Base-by-base conservation (phyloP, 1,140 invertebrate species). In the Conus ventricosus region DNA sequence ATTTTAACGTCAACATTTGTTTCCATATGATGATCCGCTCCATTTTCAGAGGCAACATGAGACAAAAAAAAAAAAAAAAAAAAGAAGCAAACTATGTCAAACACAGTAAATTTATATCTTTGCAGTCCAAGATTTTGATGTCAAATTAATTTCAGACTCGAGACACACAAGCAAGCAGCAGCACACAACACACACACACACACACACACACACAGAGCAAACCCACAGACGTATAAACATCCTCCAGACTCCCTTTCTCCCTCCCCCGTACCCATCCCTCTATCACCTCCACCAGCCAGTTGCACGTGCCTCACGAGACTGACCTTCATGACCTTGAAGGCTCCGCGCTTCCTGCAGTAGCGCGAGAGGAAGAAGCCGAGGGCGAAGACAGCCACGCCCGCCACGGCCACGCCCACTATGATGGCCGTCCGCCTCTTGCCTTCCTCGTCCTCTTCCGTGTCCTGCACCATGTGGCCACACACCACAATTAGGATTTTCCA, bases 351-450 rank as follows among this genome's bases (percentile, higher is more conserved):
- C 76, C 60, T 88, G 84, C 87, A 89, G 55, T 83, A 80, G n/a
- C 90, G 85, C 2, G 87, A 71, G 6, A 54, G 75, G 27, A 91
- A 78, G 80, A 91, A 89, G 3, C 83, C 84, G 3, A 91, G n/a
- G 15, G 85, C 87, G 71, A 91, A 91, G 17, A 91, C 63, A 20
- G 80, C 87, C 27, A 89, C 88, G 27, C 85, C 88, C 11, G 87
- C 90, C 17, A 91, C 85, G 27, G 60, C 60, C 17, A 91, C 90
- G 25, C 88, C 90, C 54, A 89, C 87, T 71, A 91, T 91, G 71
- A 91, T 87, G 23, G 84, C 88, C 39, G 90, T 89, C 15, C 89
- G 60, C 55, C 51, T 85, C 55, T 71, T 86, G 84, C 60, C 81
- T 15, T 75, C 78, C 4, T 13, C 63, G 20, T 86, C 76, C 5